These are phyloP conservation scores for Pardalotus punctatus DNA, from an alignment of 2,113 vertebrate species.

Conservation along the genomic window DNA sequence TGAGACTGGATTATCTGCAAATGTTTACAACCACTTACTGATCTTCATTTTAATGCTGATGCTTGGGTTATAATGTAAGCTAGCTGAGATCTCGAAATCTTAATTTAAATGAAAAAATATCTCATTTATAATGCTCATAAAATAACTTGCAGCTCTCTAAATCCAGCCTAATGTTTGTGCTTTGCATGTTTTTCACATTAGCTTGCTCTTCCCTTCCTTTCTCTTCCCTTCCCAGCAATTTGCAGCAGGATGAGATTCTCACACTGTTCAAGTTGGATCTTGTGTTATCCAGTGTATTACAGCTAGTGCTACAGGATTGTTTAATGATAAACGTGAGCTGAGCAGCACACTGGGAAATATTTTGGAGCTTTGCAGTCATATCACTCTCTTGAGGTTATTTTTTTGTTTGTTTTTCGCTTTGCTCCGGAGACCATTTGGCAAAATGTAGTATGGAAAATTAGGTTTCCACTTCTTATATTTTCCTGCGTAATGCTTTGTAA, in stretches of 20 bases:
- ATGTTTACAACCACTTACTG: not conserved
- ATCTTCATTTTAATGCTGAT: not conserved
- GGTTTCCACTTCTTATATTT: not conserved
- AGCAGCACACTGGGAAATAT: not conserved
- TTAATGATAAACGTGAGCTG: not conserved
- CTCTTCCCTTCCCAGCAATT: not conserved
- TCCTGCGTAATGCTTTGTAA: not conserved
- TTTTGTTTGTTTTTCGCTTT: not conserved
- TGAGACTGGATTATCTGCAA: not conserved
- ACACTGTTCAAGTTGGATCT: not conserved
- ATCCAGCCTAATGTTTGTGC: not conserved
- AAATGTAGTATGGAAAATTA: not conserved
- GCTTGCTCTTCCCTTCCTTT: not conserved
- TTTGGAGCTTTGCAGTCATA: not conserved
- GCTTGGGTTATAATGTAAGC: not conserved
- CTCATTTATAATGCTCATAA: not conserved
- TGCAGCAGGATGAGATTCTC: not conserved
- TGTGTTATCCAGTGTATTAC: not conserved
- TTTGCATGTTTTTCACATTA: not conserved
- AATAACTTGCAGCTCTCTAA: not conserved
- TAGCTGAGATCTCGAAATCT: not conserved
- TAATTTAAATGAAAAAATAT: not conserved
- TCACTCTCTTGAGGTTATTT: not conserved
- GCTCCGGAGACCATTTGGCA: not conserved
- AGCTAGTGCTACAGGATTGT: not conserved